Percentiles rank a stretch among this genome's conserved stretches.
Evolutionary conservation across 1,140 invertebrate species (phyloP).

Genomic region (Drosophila pseudoobscura): DNA sequence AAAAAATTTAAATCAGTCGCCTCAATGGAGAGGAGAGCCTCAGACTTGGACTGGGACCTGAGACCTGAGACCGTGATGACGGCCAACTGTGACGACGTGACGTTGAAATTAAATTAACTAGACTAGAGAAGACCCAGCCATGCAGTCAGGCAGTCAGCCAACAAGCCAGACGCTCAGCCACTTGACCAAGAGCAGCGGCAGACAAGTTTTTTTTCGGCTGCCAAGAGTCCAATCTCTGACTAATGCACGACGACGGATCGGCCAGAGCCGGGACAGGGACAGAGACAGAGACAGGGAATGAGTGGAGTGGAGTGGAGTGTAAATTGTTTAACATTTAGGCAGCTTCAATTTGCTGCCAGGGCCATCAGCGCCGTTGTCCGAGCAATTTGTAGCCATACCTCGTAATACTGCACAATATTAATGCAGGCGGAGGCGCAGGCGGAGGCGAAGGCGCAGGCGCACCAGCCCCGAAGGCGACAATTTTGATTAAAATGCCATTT

Average conservation of each 20-base stretch:
- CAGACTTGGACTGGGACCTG: neutral
- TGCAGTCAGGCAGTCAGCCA: slow-evolving; percentile 13
- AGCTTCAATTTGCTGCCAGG: slow-evolving; percentile 68
- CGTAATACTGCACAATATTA: slow-evolving; percentile 65
- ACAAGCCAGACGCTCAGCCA: slow-evolving; percentile 44
- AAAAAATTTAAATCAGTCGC: slow-evolving; percentile 67
- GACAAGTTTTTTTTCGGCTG: slow-evolving; percentile 26
- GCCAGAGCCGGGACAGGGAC: too few species aligned
- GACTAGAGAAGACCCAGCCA: slow-evolving; percentile 63
- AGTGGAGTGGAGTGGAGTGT: slow-evolving; percentile 34
- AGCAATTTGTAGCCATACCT: slow-evolving; percentile 55
- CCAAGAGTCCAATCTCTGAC: slow-evolving; percentile 38
- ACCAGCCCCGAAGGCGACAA: slow-evolving; percentile 66
- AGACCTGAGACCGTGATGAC: slow-evolving; percentile 23
- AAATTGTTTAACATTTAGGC: slow-evolving; percentile 81
- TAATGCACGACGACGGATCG: slow-evolving; percentile 49
- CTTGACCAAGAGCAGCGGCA: slow-evolving; percentile 54
- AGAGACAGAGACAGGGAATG: slow-evolving; percentile 3
- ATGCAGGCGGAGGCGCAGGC: slow-evolving; percentile 16
- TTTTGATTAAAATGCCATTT: slow-evolving; percentile 82
- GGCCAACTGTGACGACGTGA: slow-evolving; percentile 68
- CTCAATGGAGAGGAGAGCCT: slow-evolving; percentile 3
- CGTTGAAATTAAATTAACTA: slow-evolving; percentile 82
- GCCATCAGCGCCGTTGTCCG: slow-evolving; percentile 58
- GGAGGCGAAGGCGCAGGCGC: neutral